These are phyloP conservation scores for Manduca sexta DNA, from an alignment of 1,140 invertebrate species.

Conservation along the genomic window DNA sequence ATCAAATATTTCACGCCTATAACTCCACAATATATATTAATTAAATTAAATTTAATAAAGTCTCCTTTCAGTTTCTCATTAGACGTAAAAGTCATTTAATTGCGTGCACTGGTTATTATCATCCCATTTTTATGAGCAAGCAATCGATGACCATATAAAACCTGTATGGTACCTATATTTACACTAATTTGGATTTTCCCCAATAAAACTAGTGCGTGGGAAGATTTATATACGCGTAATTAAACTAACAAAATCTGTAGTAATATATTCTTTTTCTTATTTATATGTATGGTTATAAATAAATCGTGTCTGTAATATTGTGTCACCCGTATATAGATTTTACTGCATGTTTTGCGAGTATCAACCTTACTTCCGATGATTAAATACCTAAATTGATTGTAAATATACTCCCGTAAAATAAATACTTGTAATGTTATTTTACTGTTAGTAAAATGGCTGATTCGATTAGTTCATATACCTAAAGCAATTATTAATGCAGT, in stretches of 20 bases:
- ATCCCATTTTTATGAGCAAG: slow-evolving; percentile 21
- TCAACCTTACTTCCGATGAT: no score
- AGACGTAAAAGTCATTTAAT: slow-evolving; percentile 20
- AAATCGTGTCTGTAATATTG: no score
- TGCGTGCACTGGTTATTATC: slow-evolving; percentile 16
- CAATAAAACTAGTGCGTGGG: slow-evolving; percentile 15
- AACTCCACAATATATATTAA: slow-evolving; percentile 16
- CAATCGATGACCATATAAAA: slow-evolving; percentile 17
- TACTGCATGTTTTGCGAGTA: no score
- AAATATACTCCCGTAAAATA: no score
- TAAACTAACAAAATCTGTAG: no score
- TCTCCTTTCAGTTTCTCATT: slow-evolving; percentile 14
- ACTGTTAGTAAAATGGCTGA: no score
- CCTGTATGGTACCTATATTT: slow-evolving; percentile 6
- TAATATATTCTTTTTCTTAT: no score
- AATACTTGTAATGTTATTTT: no score
- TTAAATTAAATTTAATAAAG: slow-evolving; percentile 30
- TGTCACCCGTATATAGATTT: no score
- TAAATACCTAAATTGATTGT: no score
- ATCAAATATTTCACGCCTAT: slow-evolving; percentile 9
- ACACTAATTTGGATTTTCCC: slow-evolving; percentile 4
- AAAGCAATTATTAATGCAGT: background rate
- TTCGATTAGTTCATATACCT: background rate
- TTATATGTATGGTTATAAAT: no score
- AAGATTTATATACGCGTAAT: background rate